Evolutionary conservation across 2,888 invertebrate species (phyloP), one percentile per base, ranked within the genome.

Genomic region (Ichneumoninae sp.): DNA sequence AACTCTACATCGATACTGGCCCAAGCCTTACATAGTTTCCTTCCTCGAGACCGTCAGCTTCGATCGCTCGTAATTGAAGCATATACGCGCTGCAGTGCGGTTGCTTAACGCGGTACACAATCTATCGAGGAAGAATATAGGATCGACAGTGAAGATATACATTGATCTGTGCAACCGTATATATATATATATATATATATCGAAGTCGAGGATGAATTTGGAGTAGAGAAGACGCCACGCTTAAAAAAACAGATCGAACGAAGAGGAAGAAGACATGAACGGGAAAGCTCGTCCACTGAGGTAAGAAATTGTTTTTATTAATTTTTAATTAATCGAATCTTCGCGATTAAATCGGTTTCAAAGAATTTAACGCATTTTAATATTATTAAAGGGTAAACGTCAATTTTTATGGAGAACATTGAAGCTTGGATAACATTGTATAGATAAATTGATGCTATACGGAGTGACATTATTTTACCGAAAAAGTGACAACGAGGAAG

Each of bases 131-230:
- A 30, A 54, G 2, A 40, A 77, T 22, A 54, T 47, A 60, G 1
- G n/a, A 26, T 13, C 33, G 44, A 44, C 16, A 78, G 78, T 78
- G 78, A 78, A 60, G 33, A 78, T 50, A 63, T 60, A 60, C 40
- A 44, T 70, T 60, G 19, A 57, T 19, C 33, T 65, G 78, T 71
- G 70, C 44, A 36, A 33, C 5, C n/a, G 52, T 65, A 16, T 36
- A 36, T 36, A 36, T 6, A 33, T 60, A 22, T 22, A 22, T 22
- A 22, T 22, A 22, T 22, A n/a, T 30, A 30, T 10, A 50, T 74
- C 52, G 30, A n/a, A 50, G 26, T 63, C 52, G 44, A 22, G 47
- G 54, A 63, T 69, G 54, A 81, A 57, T 63, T 78, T 81, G 84
- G 74, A 74, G 75, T 66, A 74, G 22, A n/a, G 70, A 44, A 75